phyloP scores from a whole-genome alignment of 2,113 vertebrate species.

The Pao palembangensis region DNA sequence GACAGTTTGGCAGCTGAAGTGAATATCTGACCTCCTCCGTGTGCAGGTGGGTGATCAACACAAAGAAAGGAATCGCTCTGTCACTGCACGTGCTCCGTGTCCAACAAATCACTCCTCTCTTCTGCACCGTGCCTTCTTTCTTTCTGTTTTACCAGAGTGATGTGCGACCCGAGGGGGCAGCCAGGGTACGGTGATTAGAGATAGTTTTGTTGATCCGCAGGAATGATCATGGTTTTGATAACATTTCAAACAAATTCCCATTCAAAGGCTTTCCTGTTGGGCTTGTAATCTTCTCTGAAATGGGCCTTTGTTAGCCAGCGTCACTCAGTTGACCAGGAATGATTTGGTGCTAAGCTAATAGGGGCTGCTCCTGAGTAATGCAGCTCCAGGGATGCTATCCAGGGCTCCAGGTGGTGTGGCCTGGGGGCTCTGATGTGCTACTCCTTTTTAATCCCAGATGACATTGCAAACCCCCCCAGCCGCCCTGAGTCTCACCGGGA shows the following conservation, averaged over 20 bases:
- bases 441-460: slow-evolving; percentile 73
- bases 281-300: slow-evolving; percentile 77
- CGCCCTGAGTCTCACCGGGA: slow-evolving; percentile 36
- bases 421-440: slow-evolving; percentile 59
- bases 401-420: slow-evolving; percentile 65
- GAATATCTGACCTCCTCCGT: slow-evolving; percentile 73
- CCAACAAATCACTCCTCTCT: slow-evolving; percentile 69
- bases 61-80: slow-evolving; percentile 69
- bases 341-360: slow-evolving; percentile 68
- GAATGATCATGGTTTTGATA: slow-evolving; percentile 76
- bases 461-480: slow-evolving; percentile 70
- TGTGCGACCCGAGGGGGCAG: slow-evolving; percentile 61
- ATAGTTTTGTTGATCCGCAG: slow-evolving; percentile 71
- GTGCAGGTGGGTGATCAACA: slow-evolving; percentile 67
- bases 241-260: slow-evolving; percentile 77
- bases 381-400: slow-evolving; percentile 47
- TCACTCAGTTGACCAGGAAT: slow-evolving; percentile 74
- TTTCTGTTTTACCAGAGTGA: slow-evolving; percentile 42
- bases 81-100: slow-evolving; percentile 74
- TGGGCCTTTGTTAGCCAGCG: slow-evolving; percentile 68
- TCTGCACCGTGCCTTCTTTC: slow-evolving; percentile 31
- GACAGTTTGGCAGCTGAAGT: slow-evolving; percentile 71
- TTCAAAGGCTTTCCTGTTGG: slow-evolving; percentile 77
- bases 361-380: slow-evolving; percentile 61
- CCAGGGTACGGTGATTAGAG: slow-evolving; percentile 72